Base-by-base conservation (phyloP, 2,888 invertebrate genomes). In the Apotomis betuletana region DNA sequence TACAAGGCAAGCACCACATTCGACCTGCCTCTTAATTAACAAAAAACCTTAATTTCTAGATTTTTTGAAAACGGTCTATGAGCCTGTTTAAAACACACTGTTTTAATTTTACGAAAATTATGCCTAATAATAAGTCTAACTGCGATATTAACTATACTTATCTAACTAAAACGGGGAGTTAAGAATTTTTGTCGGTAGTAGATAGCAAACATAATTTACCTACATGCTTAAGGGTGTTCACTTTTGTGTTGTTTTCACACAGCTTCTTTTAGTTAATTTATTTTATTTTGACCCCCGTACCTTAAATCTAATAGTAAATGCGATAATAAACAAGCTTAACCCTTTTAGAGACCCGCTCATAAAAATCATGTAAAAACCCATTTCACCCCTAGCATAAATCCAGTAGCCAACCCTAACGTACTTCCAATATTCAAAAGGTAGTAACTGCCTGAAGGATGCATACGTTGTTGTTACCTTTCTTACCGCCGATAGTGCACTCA, bases 331-430 rank as follows among this genome's bases (percentile, higher is more conserved):
- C 57, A 52, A 51, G 5, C 51, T 77, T 80, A 82, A 83, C 86
- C 81, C 79, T 75, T 72, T 74, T 67, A 74, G 75, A 83, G 80
- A 84, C 85, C 55, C 64, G 52, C 65, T 55, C 44, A 46, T 49
- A 65, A 65, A 65, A 65, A 55, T 27, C 12, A 27, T 15, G 64
- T 55, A 65, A 41, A 6, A 27, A 86, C 85, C 87, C 86, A 85
- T 38, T 58, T 38, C 27, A 46, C 55, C 65, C 46, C 27, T 65
- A 46, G n/a, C 55, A 46, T 64, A 64, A 64, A 64, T 55, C n/a
- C 12, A 54, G 41, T 9, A 10, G 55, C 54, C 44, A 54, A 54
- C 54, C 54, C 52, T 51, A 60, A 54, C 63, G 54, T 41, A 4
- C n/a, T 9, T 41, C 54, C 13, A 13, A 44, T 3, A n/a, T 8